Evolutionary conservation across 2,888 invertebrate genomes (phyloP), one percentile per base, ranked within the genome.

Genomic region (Spisula subtruncata): DNA sequence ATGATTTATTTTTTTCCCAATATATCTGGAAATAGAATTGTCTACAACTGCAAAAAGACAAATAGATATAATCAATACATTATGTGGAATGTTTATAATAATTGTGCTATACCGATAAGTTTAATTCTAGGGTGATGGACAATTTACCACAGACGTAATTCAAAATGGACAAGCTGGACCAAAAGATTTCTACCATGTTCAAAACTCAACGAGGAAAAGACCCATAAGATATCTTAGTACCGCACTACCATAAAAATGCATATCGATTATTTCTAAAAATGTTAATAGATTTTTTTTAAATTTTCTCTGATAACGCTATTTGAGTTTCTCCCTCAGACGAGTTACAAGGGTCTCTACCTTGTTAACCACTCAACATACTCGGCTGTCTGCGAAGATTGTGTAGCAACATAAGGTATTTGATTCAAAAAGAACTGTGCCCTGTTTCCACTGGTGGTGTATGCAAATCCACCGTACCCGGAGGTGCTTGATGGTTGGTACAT

Each of bases 321-420:
- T 41, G 25, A 56, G n/a, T 56, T 56, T 32, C 54, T 35, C 91
- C 92, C 92, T 92, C 92, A 92, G 92, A 91, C 91, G 85, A 83
- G 92, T 87, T 81, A 87, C 87, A 89, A 89, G 91, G 90, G 85
- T 88, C 83, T 81, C 83, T 94, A 94, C 94, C 94, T 94, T 92
- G 94, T 93, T 87, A 94, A 94, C 94, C 94, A 94, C 90, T 94
- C 94, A 91, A 94, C 94, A 93, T 94, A 94, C 94, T 94, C 94
- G 89, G 92, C 92, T 87, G 93, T 92, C 92, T 94, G 94, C 87
- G 94, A 93, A 56, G 93, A 92, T 82, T 91, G 92, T 89, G 94
- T 91, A 66, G 92, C 93, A 86, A 94, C 93, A 91, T 94, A 94
- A 86, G 94, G 94, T 46, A 94, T 94, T 93, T 94, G 94, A 92